Evolutionary conservation across 2,888 invertebrate genomes (phyloP).

Genomic region (Eristalinus aeneus): DNA sequence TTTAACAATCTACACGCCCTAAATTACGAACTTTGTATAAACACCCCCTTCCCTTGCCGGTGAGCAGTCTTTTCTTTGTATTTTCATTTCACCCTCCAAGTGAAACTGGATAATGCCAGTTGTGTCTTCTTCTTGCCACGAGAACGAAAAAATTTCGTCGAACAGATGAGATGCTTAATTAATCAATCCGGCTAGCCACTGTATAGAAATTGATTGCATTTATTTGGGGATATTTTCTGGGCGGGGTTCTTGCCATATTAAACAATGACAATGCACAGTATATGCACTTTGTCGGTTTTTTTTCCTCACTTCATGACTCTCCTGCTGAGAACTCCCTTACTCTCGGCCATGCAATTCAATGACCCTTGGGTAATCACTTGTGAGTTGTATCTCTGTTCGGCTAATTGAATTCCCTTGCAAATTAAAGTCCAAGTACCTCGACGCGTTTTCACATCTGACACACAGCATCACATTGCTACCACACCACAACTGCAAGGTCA

Average conservation of each 20-base stretch:
- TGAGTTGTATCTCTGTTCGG: slow-evolving; percentile 1
- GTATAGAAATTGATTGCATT: slow-evolving; percentile 29
- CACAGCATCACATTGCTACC: background rate
- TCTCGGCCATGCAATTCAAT: slow-evolving; percentile 5
- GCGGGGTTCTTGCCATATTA: slow-evolving; percentile 61
- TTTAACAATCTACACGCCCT: background rate
- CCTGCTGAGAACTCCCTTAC: background rate
- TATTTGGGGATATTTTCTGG: slow-evolving; percentile 42
- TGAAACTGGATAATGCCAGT: background rate
- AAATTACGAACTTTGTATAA: background rate
- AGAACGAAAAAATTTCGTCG: background rate
- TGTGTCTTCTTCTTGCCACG: background rate
- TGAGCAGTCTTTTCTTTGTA: background rate
- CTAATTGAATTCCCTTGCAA: slow-evolving; percentile 21
- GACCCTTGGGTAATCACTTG: slow-evolving; percentile 12
- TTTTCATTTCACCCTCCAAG: background rate
- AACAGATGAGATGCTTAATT: background rate
- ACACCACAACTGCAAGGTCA: background rate
- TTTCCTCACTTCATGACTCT: background rate
- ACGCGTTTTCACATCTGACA: background rate
- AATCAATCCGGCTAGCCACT: background rate
- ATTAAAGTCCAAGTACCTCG: background rate
- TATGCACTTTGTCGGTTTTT: background rate
- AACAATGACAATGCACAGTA: slow-evolving; percentile 44
- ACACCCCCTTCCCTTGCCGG: background rate